phyloP scores from a whole-genome alignment of 2,797 vertebrate genomes.

The Danio aesculapii region DNA sequence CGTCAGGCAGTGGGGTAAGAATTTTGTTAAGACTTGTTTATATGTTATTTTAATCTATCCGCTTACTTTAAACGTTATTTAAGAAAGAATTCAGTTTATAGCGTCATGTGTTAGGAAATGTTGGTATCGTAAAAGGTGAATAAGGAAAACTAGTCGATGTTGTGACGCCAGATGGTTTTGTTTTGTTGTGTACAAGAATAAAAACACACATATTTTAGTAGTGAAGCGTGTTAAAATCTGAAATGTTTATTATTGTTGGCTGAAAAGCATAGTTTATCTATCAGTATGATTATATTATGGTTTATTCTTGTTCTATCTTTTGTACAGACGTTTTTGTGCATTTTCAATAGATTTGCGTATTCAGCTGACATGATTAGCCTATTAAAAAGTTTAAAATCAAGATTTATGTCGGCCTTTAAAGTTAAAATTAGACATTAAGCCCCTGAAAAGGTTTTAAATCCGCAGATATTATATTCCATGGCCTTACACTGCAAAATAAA shows the following conservation, averaged over 20 bases:
- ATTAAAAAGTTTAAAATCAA: not conserved
- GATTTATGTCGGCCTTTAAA: too few relatives aligned
- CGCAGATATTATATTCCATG: too few relatives aligned
- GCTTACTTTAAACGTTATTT: not conserved
- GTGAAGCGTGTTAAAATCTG: not conserved
- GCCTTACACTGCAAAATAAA: too few relatives aligned
- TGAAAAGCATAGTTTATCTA: not conserved
- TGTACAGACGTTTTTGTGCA: not conserved
- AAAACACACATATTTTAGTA: not conserved
- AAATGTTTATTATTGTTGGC: too few relatives aligned
- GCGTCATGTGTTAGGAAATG: not conserved
- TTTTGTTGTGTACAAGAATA: not conserved
- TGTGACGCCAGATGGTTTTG: not conserved
- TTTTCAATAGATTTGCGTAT: not conserved
- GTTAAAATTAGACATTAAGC: too few relatives aligned
- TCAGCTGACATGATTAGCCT: not conserved
- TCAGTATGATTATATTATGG: not conserved
- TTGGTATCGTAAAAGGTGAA: not conserved
- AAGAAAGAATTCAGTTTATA: not conserved
- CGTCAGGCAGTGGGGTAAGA: slow-evolving; percentile 80
- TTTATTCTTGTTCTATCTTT: not conserved
- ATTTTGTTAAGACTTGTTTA: not conserved
- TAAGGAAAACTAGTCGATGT: not conserved
- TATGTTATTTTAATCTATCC: not conserved
- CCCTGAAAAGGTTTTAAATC: too few relatives aligned